These are phyloP conservation scores for Philantomba maxwellii DNA, from an alignment of 2,113 vertebrate genomes.

Conservation along the genomic window DNA sequence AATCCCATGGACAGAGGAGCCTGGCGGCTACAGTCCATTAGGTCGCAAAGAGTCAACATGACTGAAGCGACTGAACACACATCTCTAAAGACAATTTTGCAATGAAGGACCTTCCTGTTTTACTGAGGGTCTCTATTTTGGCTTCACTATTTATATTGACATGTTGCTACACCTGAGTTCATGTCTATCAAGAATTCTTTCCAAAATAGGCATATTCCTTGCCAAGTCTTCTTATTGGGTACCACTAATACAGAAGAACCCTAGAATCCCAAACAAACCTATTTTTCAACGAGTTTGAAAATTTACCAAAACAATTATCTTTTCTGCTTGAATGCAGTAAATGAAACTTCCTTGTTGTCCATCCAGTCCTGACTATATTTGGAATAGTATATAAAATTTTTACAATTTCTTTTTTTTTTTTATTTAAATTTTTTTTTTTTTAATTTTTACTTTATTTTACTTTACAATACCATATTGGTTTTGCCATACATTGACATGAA, in stretches of 20 bases:
- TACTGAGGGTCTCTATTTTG: slow-evolving; percentile 23
- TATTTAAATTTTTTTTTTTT: too few relatives aligned
- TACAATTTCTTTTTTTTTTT: background rate
- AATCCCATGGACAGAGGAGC: background rate
- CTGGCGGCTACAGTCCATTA: background rate
- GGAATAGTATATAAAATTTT: slow-evolving; percentile 51
- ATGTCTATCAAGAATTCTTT: slow-evolving; percentile 28
- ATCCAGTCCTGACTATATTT: slow-evolving; percentile 37
- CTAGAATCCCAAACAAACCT: background rate
- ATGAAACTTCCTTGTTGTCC: slow-evolving; percentile 23
- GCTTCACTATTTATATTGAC: background rate
- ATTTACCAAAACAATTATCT: slow-evolving; percentile 25
- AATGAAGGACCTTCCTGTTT: background rate
- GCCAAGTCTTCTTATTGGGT: background rate
- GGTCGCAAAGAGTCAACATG: background rate
- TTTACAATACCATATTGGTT: too few relatives aligned
- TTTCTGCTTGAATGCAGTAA: slow-evolving; percentile 11
- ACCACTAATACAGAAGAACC: background rate
- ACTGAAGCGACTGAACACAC: background rate
- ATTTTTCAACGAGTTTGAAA: slow-evolving; percentile 27
- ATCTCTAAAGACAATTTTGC: background rate
- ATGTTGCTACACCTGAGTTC: background rate
- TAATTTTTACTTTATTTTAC: too few relatives aligned
- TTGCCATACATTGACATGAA: too few relatives aligned
- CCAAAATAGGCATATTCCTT: slow-evolving; percentile 27